A percentile compares a stretch with the other conserved stretches of the same genome.
These are phyloP conservation scores for Drosophila kikkawai DNA, from an alignment of 1,140 invertebrate genomes.

Conservation along the genomic window DNA sequence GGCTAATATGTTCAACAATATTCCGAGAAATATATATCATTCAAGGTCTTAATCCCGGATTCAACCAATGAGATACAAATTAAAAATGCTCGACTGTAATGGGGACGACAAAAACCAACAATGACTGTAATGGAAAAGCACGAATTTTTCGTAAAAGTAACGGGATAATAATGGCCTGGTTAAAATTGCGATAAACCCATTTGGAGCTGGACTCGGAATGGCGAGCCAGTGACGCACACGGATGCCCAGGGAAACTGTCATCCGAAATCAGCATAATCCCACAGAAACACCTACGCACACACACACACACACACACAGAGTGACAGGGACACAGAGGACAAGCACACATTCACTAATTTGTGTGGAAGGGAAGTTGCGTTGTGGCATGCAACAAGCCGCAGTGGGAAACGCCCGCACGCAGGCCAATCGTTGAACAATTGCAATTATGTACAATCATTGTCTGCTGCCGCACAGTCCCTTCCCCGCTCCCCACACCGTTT, in stretches of 20 bases:
- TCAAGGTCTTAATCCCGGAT: neutral
- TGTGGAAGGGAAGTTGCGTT: constrained; percentile 6
- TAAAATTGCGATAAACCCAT: constrained; percentile 25
- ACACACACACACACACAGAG: neutral
- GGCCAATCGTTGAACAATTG: constrained; percentile 57
- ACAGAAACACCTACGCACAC: constrained; percentile 2
- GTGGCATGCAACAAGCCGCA: constrained; percentile 56
- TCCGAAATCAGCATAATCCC: constrained; percentile 14
- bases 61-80: neutral
- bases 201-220: constrained; percentile 1
- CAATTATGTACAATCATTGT: constrained; percentile 59
- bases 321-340: neutral
- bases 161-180: constrained; percentile 14
- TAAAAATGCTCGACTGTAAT: neutral
- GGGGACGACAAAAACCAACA: neutral
- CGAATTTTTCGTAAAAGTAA: neutral
- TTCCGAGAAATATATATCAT: neutral
- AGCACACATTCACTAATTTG: constrained; percentile 52
- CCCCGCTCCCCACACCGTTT: neutral
- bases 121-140: neutral
- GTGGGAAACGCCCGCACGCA: constrained; percentile 45
- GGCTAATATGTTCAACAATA: neutral
- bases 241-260: constrained; percentile 28
- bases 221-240: constrained; percentile 26
- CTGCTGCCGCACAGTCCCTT: constrained; percentile 3